phyloP scores from a whole-genome alignment of 2,888 invertebrate genomes.

The Pomacea canaliculata region DNA sequence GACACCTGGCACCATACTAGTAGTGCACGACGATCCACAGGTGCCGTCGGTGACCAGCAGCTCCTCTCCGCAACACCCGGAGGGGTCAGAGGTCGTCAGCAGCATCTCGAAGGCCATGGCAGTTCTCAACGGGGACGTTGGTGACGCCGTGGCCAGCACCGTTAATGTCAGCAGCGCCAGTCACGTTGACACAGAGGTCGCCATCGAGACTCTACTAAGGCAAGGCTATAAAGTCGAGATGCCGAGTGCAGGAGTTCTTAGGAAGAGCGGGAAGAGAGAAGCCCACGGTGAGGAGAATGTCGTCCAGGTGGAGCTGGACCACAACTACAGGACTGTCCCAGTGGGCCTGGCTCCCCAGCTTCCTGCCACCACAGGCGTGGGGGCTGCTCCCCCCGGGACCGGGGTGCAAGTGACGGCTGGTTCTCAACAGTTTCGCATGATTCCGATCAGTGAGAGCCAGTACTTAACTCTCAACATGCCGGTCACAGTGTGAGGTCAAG shows the following conservation, averaged over 20 bases:
- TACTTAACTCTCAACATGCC: no score
- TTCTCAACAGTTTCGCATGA: no score
- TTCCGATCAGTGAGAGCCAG: no score
- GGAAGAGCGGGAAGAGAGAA: background rate
- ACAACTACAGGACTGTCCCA: background rate
- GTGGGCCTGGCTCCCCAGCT: background rate
- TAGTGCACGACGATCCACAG: slow-evolving; percentile 3
- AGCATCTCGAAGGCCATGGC: background rate
- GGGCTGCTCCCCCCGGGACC: no score
- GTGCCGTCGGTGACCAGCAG: background rate
- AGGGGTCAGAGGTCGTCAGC: background rate
- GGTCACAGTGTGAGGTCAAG: no score
- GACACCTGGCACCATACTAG: slow-evolving; percentile 3
- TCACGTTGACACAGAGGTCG: background rate
- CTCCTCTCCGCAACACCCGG: background rate
- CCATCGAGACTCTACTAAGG: slow-evolving; percentile 10
- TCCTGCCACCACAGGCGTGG: no score
- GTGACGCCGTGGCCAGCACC: background rate
- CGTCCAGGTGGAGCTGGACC: background rate
- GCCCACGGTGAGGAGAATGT: background rate
- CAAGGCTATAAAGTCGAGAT: slow-evolving; percentile 9
- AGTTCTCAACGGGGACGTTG: background rate
- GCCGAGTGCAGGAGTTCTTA: background rate
- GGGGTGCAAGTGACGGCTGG: no score
- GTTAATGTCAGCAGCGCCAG: background rate